Conservation (phyloP, 2,888 invertebrate genomes). For the Drosophila nigricruria region DNA sequence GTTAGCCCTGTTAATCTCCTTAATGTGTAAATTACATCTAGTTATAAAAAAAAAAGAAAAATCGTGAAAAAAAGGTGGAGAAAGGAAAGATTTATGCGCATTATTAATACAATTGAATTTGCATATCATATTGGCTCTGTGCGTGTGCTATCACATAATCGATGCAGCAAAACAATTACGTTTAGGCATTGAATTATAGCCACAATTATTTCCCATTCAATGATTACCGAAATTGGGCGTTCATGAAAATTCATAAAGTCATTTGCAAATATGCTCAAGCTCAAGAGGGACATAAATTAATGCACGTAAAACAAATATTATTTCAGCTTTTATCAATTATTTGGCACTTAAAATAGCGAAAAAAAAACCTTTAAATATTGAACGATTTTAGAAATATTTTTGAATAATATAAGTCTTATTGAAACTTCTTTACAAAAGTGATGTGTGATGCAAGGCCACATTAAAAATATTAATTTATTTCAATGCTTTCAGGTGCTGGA, state of each 20-base stretch:
- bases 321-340: slow-evolving; percentile 1
- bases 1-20: slow-evolving; percentile 50
- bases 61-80: slow-evolving; percentile 2
- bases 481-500: no score
- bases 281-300: slow-evolving; percentile 49
- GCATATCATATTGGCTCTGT: slow-evolving; percentile 50
- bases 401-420: no score
- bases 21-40: slow-evolving; percentile 37
- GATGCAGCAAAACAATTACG: slow-evolving; percentile 66
- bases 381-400: not conserved
- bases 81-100: slow-evolving; percentile 49
- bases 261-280: slow-evolving; percentile 53
- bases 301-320: slow-evolving; percentile 32
- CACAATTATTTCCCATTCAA: slow-evolving; percentile 12
- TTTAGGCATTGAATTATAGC: slow-evolving; percentile 64
- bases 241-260: slow-evolving; percentile 59
- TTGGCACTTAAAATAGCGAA: not conserved
- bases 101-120: slow-evolving; percentile 66
- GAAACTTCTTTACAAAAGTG: not conserved
- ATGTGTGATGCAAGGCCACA: no score
- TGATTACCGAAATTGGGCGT: slow-evolving; percentile 1
- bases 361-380: not conserved
- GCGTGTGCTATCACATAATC: slow-evolving; percentile 60
- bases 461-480: not conserved
- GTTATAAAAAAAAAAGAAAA: slow-evolving; percentile 5